Evolutionary conservation across 2,888 invertebrate species (phyloP).

Genomic region (Standfussiana lucernea): DNA sequence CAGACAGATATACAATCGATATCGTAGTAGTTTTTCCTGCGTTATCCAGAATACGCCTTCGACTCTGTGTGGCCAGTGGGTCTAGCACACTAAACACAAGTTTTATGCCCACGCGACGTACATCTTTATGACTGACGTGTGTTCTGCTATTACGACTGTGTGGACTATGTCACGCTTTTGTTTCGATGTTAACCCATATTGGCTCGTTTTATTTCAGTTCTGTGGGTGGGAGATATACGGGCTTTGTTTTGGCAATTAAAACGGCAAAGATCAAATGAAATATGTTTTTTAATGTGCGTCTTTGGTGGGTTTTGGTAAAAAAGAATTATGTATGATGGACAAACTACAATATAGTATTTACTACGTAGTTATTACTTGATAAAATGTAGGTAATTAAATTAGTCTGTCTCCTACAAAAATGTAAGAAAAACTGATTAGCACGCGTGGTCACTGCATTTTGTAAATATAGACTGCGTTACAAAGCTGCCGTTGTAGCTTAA

Average conservation of each 20-base stretch:
- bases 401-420: not conserved
- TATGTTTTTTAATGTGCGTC: not conserved
- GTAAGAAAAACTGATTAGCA: not conserved
- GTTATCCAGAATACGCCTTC: conserved; percentile 32
- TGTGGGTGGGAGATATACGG: conserved; percentile 49
- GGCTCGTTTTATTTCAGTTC: conserved; percentile 33
- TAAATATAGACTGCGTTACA: not conserved
- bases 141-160: conserved; percentile 44
- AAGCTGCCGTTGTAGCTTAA: no score
- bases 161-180: conserved; percentile 48
- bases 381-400: not conserved
- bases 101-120: conserved; percentile 38
- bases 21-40: not conserved
- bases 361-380: not conserved
- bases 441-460: not conserved
- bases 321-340: not conserved
- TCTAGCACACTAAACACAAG: conserved; percentile 44
- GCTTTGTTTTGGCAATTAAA: conserved; percentile 38
- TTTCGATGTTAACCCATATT: conserved; percentile 60
- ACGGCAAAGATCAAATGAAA: conserved; percentile 38
- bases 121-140: conserved; percentile 46
- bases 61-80: conserved; percentile 48
- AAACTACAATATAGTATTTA: not conserved
- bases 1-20: no score
- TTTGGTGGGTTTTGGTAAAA: not conserved